Evolutionary conservation across 2,888 invertebrate genomes (phyloP).

Genomic region (Biston betularia): DNA sequence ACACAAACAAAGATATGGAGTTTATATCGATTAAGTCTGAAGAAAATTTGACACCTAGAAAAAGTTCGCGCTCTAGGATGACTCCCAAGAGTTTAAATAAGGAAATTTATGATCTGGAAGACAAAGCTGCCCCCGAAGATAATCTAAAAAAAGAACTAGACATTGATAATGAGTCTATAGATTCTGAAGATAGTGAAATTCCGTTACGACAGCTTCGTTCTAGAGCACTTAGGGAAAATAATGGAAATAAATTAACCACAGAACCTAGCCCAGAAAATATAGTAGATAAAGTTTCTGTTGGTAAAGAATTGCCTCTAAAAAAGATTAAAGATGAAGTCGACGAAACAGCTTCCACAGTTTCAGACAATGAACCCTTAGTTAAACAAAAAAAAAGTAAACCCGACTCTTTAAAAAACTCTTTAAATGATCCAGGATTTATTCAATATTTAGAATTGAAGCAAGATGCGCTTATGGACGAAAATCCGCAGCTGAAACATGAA

Average conservation of each 20-base stretch:
- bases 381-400: conserved; percentile 54
- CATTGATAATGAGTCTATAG: conserved; percentile 48
- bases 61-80: conserved; percentile 9
- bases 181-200: conserved; percentile 52
- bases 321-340: conserved; percentile 50
- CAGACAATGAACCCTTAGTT: conserved; percentile 53
- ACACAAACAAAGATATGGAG: conserved; percentile 8
- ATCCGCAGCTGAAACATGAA: conserved; percentile 79
- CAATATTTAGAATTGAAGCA: conserved; percentile 80
- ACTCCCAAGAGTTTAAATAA: conserved; percentile 22
- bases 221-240: conserved; percentile 40
- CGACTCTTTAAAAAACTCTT: conserved; percentile 44
- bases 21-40: conserved; percentile 3
- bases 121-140: neutral
- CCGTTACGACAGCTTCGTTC: conserved; percentile 50
- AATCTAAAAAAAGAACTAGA: conserved; percentile 34
- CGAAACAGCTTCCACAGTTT: conserved; percentile 53
- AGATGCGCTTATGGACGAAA: conserved; percentile 79
- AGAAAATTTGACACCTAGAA: conserved; percentile 21
- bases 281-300: neutral
- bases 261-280: conserved; percentile 3
- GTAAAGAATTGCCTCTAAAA: conserved; percentile 20
- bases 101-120: conserved; percentile 6
- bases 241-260: conserved; percentile 26
- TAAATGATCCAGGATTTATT: conserved; percentile 76